phyloP scores from a whole-genome alignment of 2,797 vertebrate species.

The Nyctibius grandis region DNA sequence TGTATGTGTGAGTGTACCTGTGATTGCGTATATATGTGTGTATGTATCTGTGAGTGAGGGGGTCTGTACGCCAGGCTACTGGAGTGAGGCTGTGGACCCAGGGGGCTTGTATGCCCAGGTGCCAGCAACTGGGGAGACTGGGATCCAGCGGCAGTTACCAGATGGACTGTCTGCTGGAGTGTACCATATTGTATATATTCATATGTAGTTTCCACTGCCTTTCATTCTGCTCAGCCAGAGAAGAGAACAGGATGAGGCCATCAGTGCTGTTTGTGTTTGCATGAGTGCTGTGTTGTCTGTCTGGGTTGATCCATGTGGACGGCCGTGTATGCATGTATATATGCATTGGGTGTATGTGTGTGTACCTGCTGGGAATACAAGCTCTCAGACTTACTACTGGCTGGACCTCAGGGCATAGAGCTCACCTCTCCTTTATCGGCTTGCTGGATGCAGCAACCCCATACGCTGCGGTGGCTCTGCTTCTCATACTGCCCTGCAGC shows the following conservation, averaged over 20 bases:
- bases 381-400: background rate
- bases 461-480: background rate
- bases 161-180: background rate
- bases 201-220: background rate
- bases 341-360: background rate
- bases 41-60: background rate
- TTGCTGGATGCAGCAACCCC: background rate
- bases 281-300: background rate
- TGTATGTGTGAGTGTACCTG: no score
- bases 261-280: background rate
- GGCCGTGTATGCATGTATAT: background rate
- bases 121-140: no score
- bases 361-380: background rate
- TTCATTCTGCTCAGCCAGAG: background rate
- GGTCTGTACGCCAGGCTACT: background rate
- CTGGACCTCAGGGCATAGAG: background rate
- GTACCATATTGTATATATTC: background rate
- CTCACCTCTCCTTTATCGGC: background rate
- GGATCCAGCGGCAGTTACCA: background rate
- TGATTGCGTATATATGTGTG: no score
- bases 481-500: background rate
- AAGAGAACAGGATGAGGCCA: background rate
- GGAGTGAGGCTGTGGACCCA: background rate
- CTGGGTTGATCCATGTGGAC: background rate
- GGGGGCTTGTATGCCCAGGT: rapidly evolving